Conservation (phyloP, 1,140 invertebrate species). For the Pseudomyrmex pallidus region DNA sequence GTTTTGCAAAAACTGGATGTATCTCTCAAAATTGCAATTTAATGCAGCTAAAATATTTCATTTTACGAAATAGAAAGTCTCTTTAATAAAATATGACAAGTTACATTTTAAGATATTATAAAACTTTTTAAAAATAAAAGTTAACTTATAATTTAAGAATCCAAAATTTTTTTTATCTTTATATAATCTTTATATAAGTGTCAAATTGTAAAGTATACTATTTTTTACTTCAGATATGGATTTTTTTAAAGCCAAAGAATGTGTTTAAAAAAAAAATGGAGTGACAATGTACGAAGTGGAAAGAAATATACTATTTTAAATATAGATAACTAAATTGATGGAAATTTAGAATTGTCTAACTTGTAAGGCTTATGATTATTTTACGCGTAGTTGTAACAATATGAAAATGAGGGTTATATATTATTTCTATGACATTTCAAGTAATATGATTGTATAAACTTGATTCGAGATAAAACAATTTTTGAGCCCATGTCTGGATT, state of each 20-base stretch:
- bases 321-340: conserved; percentile 10
- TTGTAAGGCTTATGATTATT: conserved; percentile 8
- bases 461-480: background rate
- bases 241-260: background rate
- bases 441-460: conserved; percentile 8
- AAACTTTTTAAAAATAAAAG: background rate
- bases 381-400: conserved; percentile 13
- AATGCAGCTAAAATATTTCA: background rate
- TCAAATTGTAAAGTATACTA: background rate
- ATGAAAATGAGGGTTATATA: background rate
- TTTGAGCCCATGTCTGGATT: conserved; percentile 10
- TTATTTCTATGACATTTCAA: conserved; percentile 1
- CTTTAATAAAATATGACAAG: background rate
- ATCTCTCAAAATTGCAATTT: background rate
- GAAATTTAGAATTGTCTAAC: background rate
- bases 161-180: background rate
- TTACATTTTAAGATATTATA: background rate
- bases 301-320: conserved; percentile 15
- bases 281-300: background rate
- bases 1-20: background rate
- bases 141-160: background rate
- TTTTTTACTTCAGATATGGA: background rate
- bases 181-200: background rate
- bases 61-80: background rate
- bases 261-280: conserved; percentile 9